Evolutionary conservation across 2,888 invertebrate species (phyloP), one percentile per base, ranked within the genome.

Genomic region (Lepetodrilus schrolli): DNA sequence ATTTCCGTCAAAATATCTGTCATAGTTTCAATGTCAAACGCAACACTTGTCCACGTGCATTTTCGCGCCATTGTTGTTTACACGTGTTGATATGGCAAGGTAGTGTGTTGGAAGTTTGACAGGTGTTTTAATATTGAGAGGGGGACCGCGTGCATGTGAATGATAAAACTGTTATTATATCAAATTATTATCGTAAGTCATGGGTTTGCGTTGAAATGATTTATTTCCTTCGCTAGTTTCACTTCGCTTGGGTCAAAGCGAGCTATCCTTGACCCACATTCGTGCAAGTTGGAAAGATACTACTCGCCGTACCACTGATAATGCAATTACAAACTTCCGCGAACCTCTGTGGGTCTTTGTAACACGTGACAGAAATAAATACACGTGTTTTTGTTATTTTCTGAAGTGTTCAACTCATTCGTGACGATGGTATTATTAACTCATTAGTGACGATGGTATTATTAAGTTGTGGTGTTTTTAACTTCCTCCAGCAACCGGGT

Each of bases 221-320:
- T 7, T 30, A 17, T 58, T 58, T 58, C 43, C 34, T 7, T 1
- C 30, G 7, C 30, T 58, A 13, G 30, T 58, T 58, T 68, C 43
- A 21, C 37, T 30, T 47, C 68, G 17, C 43, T n/a, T 43, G 8
- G 68, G 43, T 43, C 43, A 26, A 13, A 17, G 37, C 36, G 49
- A 70, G 49, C 21, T 50, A 50, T 37, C 78, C 78, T 78, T 78
- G 78, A 78, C 78, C 78, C 70, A 78, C 38, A 70, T 78, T 70
- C 34, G 50, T n/a, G 70, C 78, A 76, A 78, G 78, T 78, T n/a
- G 17, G 30, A 30, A n/a, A 58, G 58, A 23, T 8, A 58, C 58
- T 58, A 30, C 34, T 58, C 7, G 2, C 58, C n/a, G 58, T 34
- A 58, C 58, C 8, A 58, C 58, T 58, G 17, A 58, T 58, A 2